These are phyloP conservation scores for Caranx melampygus DNA, from an alignment of 2,113 vertebrate genomes.

Conservation along the genomic window DNA sequence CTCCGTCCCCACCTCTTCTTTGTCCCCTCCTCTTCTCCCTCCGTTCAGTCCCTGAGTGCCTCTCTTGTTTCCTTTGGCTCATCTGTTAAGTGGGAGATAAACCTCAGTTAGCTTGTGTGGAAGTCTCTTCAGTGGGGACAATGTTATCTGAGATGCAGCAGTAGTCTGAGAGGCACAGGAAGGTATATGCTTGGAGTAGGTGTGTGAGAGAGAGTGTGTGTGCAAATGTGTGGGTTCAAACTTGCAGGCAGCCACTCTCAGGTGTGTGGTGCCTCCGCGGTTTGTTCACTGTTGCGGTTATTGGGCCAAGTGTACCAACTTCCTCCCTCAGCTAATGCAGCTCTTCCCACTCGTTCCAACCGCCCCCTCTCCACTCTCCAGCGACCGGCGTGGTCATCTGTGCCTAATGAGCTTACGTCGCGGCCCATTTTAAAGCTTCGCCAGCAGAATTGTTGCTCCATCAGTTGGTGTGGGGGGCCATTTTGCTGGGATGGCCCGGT, in stretches of 20 bases:
- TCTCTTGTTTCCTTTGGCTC: conserved; percentile 77
- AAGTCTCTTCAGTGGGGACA: conserved; percentile 72
- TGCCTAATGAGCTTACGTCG: conserved; percentile 60
- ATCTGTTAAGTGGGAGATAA: conserved; percentile 80
- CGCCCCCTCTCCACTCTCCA: background rate
- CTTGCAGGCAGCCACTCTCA: conserved; percentile 36
- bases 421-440: conserved; percentile 57
- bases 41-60: conserved; percentile 61
- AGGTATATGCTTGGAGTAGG: conserved; percentile 32
- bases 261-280: conserved; percentile 50
- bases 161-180: conserved; percentile 49
- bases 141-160: conserved; percentile 73
- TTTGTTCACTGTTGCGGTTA: conserved; percentile 67
- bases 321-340: conserved; percentile 64
- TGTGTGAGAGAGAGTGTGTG: conserved; percentile 14
- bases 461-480: conserved; percentile 44
- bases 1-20: conserved; percentile 25
- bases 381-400: conserved; percentile 61
- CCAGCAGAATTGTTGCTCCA: conserved; percentile 63
- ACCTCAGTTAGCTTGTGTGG: conserved; percentile 71
- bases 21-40: conserved; percentile 28
- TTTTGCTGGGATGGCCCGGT: conserved; percentile 48
- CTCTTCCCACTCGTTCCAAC: conserved; percentile 18
- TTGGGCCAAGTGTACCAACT: conserved; percentile 40
- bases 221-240: conserved; percentile 10